Evolutionary conservation across 2,888 invertebrate species (phyloP).

Genomic region (Tortrix viridana): DNA sequence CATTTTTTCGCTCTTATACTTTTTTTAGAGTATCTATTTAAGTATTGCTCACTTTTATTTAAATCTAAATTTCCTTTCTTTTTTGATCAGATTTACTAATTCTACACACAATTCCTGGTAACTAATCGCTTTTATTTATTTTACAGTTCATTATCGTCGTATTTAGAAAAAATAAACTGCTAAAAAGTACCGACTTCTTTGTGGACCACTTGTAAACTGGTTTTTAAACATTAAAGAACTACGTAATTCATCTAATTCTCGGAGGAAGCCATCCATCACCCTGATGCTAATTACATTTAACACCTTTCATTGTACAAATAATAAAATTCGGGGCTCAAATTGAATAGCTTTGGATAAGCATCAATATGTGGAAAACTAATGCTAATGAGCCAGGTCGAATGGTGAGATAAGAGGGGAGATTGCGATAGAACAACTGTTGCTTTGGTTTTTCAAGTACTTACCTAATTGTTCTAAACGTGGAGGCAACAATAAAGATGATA

Average conservation of each 20-base stretch:
- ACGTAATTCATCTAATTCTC: constrained; percentile 17
- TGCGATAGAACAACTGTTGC: background rate
- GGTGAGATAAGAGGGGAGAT: background rate
- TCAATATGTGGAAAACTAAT: background rate
- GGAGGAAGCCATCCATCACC: constrained; percentile 37
- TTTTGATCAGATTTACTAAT: no score
- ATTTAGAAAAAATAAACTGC: no score
- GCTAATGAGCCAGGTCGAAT: background rate
- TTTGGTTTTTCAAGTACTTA: background rate
- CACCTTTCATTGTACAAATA: constrained; percentile 29
- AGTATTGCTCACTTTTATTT: no score
- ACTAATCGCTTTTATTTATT: no score
- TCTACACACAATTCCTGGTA: no score
- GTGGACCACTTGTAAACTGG: background rate
- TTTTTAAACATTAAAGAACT: background rate
- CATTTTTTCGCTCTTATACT: no score
- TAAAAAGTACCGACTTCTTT: background rate
- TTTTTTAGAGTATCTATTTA: no score
- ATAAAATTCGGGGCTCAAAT: constrained; percentile 2
- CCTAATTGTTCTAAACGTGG: background rate
- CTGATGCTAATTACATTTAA: constrained; percentile 35
- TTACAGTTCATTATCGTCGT: no score
- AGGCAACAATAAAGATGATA: background rate
- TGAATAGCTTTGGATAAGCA: constrained; percentile 12
- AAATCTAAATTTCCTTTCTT: no score